Percentiles rank a stretch among this genome's conserved stretches.
Evolutionary conservation across 2,113 vertebrate genomes (phyloP).

Genomic region (Cryptomyrus ogoouensis): DNA sequence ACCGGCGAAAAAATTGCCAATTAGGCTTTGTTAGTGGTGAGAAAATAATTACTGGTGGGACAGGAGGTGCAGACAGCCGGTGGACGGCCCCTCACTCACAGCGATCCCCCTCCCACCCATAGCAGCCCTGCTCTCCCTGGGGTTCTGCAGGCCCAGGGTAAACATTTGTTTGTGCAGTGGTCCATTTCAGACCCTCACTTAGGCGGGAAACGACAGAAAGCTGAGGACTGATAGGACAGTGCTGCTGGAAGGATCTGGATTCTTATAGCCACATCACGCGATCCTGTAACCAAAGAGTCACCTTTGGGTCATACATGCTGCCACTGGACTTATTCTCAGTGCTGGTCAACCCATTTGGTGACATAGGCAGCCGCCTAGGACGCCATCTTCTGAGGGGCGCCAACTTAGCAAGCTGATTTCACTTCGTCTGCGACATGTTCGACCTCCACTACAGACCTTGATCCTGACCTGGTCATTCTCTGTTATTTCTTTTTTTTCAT

Average conservation of each 20-base stretch:
- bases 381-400: background rate
- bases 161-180: constrained; percentile 70
- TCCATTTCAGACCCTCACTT: constrained; percentile 30
- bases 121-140: constrained; percentile 44
- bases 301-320: background rate
- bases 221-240: background rate
- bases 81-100: constrained; percentile 57
- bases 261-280: background rate
- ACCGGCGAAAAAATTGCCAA: no score
- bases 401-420: background rate
- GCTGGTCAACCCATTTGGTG: background rate
- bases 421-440: background rate
- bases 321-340: background rate
- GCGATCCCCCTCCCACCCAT: constrained; percentile 17
- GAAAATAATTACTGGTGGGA: constrained; percentile 66
- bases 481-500: no score
- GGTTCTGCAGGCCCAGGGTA: constrained; percentile 66
- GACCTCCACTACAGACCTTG: no score
- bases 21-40: no score
- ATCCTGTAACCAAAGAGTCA: background rate
- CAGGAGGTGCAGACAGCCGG: constrained; percentile 56
- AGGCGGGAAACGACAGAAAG: background rate
- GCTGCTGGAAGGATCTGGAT: background rate
- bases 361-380: background rate
- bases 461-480: no score